Evolutionary conservation across 2,113 vertebrate species (phyloP).

Genomic region (Rhineura floridana): DNA sequence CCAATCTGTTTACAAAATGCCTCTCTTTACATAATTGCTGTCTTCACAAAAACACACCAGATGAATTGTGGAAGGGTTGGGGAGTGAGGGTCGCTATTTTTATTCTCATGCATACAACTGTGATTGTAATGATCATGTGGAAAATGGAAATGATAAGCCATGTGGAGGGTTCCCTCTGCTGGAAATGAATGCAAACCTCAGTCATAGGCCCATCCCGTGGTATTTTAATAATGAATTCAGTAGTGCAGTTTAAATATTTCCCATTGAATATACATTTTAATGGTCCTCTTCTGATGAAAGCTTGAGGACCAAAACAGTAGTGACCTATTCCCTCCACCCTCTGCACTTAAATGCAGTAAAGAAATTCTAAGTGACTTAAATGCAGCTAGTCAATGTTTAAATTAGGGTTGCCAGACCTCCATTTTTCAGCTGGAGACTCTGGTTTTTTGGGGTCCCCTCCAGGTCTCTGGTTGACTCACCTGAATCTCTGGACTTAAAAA

Average conservation of each 20-base stretch:
- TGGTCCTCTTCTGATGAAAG: conserved; percentile 44
- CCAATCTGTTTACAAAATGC: conserved; percentile 26
- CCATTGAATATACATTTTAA: conserved; percentile 38
- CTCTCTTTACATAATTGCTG: conserved; percentile 1
- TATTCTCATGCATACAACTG: conserved; percentile 36
- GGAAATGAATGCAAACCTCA: conserved; percentile 32
- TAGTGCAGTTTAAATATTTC: conserved; percentile 48
- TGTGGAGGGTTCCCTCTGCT: conserved; percentile 27
- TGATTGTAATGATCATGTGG: accelerated
- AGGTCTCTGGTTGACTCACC: too few species aligned
- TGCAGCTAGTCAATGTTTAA: not conserved
- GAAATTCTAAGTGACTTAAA: conserved; percentile 30
- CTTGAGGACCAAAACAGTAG: conserved; percentile 36
- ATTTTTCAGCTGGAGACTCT: too few species aligned
- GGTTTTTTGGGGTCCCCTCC: too few species aligned
- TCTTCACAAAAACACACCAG: not conserved
- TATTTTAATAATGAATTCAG: conserved; percentile 44
- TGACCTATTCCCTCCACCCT: conserved; percentile 22
- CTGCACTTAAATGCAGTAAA: conserved; percentile 44
- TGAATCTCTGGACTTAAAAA: too few species aligned
- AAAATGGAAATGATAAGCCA: conserved; percentile 55
- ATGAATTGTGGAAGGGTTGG: not conserved
- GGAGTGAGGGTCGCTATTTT: conserved; percentile 25
- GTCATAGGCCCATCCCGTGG: conserved; percentile 34
- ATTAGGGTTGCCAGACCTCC: too few species aligned